Percentiles rank a stretch among this genome's conserved stretches.
Conservation (phyloP, 2,113 vertebrate species). For the Balaeniceps rex region DNA sequence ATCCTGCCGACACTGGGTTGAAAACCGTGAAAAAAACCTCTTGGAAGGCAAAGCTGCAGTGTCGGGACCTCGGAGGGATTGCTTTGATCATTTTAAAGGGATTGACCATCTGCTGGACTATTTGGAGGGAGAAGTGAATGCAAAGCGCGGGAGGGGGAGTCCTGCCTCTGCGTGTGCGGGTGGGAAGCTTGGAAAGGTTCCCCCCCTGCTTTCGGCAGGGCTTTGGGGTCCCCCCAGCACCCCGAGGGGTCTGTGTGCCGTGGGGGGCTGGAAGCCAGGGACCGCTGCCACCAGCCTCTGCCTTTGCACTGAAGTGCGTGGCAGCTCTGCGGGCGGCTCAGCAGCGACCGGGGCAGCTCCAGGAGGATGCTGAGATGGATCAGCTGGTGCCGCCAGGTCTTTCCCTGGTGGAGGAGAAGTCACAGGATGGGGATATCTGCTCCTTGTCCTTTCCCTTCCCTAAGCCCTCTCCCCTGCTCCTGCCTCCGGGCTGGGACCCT, state of each 20-base stretch:
- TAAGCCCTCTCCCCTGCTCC: not conserved
- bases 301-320: rapidly evolving
- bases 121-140: not conserved
- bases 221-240: not conserved
- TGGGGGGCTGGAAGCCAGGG: not conserved
- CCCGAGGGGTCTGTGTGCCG: rapidly evolving
- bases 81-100: not conserved
- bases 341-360: not conserved
- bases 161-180: rapidly evolving
- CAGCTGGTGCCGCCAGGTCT: not conserved
- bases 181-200: not conserved
- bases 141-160: not conserved
- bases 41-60: not conserved
- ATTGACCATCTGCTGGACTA: not conserved
- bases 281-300: not conserved
- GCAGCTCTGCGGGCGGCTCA: not conserved
- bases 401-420: not conserved
- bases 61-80: rapidly evolving
- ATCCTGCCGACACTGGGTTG: rapidly evolving
- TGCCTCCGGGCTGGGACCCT: not conserved
- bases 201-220: not conserved
- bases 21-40: not conserved
- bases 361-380: not conserved
- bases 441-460: not conserved
- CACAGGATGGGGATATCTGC: rapidly evolving